phyloP scores from a whole-genome alignment of 2,888 invertebrate genomes.

The Pterostichus niger region DNA sequence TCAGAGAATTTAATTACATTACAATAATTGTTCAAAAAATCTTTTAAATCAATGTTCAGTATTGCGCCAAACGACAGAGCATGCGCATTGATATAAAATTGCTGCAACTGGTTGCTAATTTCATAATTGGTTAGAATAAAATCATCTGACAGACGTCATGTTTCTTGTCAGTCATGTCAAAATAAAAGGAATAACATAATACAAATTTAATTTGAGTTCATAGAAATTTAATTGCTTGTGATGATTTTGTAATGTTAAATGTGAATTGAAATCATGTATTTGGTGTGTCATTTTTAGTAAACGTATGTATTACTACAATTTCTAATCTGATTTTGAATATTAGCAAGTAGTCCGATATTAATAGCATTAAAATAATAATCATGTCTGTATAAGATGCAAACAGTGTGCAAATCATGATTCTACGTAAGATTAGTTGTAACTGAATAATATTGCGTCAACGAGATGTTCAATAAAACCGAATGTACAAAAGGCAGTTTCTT shows the following conservation, averaged over 20 bases:
- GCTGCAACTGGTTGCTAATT: slow-evolving; percentile 16
- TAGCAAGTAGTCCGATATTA: slow-evolving; percentile 51
- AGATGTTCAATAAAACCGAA: slow-evolving; percentile 83
- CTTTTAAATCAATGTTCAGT: too few relatives aligned
- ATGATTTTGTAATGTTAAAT: slow-evolving; percentile 4
- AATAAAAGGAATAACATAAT: slow-evolving; percentile 57
- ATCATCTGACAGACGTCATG: slow-evolving; percentile 64
- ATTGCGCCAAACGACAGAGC: neutral
- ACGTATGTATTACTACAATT: neutral
- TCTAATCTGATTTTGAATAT: slow-evolving; percentile 20
- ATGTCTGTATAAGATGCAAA: slow-evolving; percentile 32
- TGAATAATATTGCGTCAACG: slow-evolving; percentile 23
- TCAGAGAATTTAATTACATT: neutral
- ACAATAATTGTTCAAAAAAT: too few relatives aligned
- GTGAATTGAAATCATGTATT: slow-evolving; percentile 31
- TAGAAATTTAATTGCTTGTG: slow-evolving; percentile 32
- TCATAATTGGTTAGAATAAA: neutral
- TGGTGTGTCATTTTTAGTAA: neutral
- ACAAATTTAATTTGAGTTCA: slow-evolving; percentile 39
- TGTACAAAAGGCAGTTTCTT: slow-evolving; percentile 88
- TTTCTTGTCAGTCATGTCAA: slow-evolving; percentile 62
- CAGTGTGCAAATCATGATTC: slow-evolving; percentile 43
- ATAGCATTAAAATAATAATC: slow-evolving; percentile 61
- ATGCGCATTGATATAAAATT: neutral
- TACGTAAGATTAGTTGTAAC: neutral